phyloP scores from a whole-genome alignment of 2,888 invertebrate species.

The Mongoloraphidia duomilia region DNA sequence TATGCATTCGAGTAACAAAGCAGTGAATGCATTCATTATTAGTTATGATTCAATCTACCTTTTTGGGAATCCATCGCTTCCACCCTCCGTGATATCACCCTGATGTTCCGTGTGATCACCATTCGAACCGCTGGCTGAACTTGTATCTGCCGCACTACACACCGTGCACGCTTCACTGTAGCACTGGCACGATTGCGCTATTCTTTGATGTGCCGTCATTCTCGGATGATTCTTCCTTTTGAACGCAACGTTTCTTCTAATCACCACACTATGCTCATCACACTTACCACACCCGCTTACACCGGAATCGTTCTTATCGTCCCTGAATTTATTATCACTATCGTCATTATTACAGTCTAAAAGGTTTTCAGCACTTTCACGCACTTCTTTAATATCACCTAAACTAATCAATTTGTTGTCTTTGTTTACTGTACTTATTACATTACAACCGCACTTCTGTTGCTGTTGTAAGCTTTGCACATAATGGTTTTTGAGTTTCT shows the following conservation, averaged over 20 bases:
- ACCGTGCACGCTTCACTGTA: constrained; percentile 27
- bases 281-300: constrained; percentile 37
- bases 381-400: constrained; percentile 32
- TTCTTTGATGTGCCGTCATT: constrained; percentile 23
- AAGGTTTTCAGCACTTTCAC: constrained; percentile 31
- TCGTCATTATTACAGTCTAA: constrained; percentile 30
- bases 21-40: too few species aligned
- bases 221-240: constrained; percentile 29
- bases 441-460: background rate
- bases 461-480: constrained; percentile 26
- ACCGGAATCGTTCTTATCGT: constrained; percentile 33
- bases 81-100: constrained; percentile 29
- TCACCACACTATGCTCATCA: constrained; percentile 31
- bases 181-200: constrained; percentile 30
- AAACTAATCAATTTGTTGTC: constrained; percentile 25
- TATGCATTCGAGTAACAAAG: too few species aligned
- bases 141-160: constrained; percentile 21
- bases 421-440: background rate
- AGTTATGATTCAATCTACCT: constrained; percentile 18
- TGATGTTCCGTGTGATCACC: constrained; percentile 30
- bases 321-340: constrained; percentile 21
- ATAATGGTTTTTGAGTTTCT: constrained; percentile 29
- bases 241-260: constrained; percentile 25
- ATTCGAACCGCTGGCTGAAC: constrained; percentile 25
- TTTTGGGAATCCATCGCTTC: constrained; percentile 27